phyloP scores from a whole-genome alignment of 2,113 vertebrate species.

The Neolamprologus tretocephalus region DNA sequence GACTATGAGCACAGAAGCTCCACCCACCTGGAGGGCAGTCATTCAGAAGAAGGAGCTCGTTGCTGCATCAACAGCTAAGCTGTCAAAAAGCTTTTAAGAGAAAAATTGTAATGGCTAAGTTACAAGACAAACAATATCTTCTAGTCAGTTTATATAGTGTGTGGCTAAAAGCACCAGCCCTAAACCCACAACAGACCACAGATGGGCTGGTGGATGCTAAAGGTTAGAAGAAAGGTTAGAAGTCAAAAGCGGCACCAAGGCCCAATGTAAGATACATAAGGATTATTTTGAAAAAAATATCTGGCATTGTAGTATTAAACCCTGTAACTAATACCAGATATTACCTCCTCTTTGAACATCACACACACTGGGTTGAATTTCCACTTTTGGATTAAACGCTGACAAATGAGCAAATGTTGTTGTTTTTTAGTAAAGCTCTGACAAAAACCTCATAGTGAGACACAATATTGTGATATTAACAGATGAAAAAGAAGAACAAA shows the following conservation, averaged over 20 bases:
- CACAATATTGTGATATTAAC: background rate
- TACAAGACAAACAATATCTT: background rate
- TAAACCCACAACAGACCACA: background rate
- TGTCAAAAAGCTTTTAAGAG: background rate
- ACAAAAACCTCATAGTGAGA: background rate
- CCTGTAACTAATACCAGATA: background rate
- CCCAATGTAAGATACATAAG: background rate
- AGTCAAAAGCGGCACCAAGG: background rate
- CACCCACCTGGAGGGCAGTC: background rate
- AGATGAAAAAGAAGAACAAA: background rate
- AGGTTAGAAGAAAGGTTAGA: background rate
- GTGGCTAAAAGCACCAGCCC: background rate
- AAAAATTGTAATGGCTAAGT: background rate
- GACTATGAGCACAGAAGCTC: background rate
- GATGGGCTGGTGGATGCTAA: background rate
- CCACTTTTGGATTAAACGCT: background rate
- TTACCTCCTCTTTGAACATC: background rate
- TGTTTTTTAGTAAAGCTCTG: background rate
- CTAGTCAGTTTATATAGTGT: background rate
- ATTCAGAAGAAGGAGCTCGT: background rate
- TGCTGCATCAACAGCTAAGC: background rate
- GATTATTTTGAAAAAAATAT: background rate
- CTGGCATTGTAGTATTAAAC: background rate
- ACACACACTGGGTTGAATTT: background rate
- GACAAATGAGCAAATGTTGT: background rate